phyloP scores from a whole-genome alignment of 2,888 invertebrate genomes.

The Agrypnus murinus region DNA sequence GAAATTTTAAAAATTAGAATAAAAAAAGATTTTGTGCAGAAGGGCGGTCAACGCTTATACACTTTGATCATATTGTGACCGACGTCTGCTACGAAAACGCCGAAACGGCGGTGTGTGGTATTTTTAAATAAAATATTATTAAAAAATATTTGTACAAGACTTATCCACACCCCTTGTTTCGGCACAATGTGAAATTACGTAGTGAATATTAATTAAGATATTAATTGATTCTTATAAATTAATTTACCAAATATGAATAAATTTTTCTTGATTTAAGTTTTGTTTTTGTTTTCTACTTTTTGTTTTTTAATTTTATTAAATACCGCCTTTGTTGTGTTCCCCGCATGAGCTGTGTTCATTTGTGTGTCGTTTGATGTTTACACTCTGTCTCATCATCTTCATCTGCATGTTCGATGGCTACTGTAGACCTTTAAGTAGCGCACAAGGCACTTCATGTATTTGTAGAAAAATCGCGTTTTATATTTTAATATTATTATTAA shows the following conservation, averaged over 20 bases:
- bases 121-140: conserved; percentile 47
- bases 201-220: conserved; percentile 66
- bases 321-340: conserved; percentile 64
- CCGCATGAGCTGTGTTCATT: conserved; percentile 62
- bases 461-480: conserved; percentile 67
- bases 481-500: conserved; percentile 65
- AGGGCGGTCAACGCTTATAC: conserved; percentile 49
- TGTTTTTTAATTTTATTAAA: conserved; percentile 58
- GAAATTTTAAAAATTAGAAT: conserved; percentile 70
- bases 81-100: conserved; percentile 41
- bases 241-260: conserved; percentile 74
- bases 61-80: conserved; percentile 46
- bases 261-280: conserved; percentile 71
- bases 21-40: conserved; percentile 61
- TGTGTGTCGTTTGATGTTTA: conserved; percentile 52
- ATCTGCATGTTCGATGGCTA: conserved; percentile 68
- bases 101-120: conserved; percentile 46
- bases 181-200: conserved; percentile 63
- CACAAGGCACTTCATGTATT: conserved; percentile 67
- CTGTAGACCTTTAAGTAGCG: conserved; percentile 67
- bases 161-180: conserved; percentile 63
- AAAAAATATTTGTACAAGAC: conserved; percentile 60
- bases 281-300: conserved; percentile 65
- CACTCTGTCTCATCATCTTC: conserved; percentile 46
- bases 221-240: conserved; percentile 68